Base-by-base conservation (phyloP, 1,140 invertebrate genomes). In the Teleogryllus occipitalis region DNA sequence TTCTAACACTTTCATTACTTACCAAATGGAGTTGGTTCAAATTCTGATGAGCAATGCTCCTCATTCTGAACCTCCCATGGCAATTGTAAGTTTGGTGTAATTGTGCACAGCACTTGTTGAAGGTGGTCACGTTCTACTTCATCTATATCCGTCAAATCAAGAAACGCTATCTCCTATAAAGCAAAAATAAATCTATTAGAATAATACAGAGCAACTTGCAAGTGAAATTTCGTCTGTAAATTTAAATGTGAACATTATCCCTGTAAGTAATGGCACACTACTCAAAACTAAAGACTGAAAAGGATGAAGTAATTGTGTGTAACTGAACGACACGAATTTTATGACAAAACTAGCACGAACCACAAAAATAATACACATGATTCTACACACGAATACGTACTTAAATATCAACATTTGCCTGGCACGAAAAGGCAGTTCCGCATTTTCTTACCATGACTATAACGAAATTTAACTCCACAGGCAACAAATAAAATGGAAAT, bases 101-200 rank as follows among this genome's bases (percentile, higher is more conserved):
- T 82, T 8, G 84, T 83, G 80, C 83, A 85, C 46, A 87, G 80
- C 81, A 86, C 85, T 10, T 82, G 81, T 39, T 83, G 82, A 49
- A 87, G 83, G 74, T 86, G 82, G 83, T 84, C 81, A 82, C 83
- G 85, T 80, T 83, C 81, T 77, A 76, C 84, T 48, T 85, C 85
- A 82, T 86, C 84, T 82, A 87, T 83, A 82, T 83, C 85, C 78
- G 81, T 78, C 78, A 87, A 83, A 83, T 87, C 85, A 81, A 87
- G 82, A 80, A 87, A 87, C 81, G 86, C 83, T 82, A 84, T 84
- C 79, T 85, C 83, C 83, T 82, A 84, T 86, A 87, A 81, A 81
- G 85, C 85, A 46, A 49, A 77, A 81, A 77, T 47, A 81, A 81
- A 49, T 8, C 21, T 47, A 12, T 47, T 8, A 47, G 8, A 77